A percentile compares a stretch with the other conserved stretches of the same genome.
These are phyloP conservation scores for Enteromius thamalakanensis DNA, from an alignment of 2,797 vertebrate species.

Conservation along the genomic window DNA sequence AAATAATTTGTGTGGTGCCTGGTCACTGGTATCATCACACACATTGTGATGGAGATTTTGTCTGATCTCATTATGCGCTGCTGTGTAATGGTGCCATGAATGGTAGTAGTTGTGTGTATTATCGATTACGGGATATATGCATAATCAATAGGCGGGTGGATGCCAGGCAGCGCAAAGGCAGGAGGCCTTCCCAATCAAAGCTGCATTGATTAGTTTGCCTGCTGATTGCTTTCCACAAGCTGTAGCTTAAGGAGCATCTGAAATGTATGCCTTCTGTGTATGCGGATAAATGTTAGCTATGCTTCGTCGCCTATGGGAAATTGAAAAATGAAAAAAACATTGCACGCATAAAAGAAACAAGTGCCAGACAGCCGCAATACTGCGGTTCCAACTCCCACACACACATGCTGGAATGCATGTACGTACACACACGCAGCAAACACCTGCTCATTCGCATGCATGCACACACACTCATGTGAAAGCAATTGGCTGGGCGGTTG, in stretches of 20 bases:
- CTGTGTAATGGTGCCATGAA: conserved; percentile 40
- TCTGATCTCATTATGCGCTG: conserved; percentile 18
- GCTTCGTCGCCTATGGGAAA: conserved; percentile 35
- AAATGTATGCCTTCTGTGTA: conserved; percentile 9
- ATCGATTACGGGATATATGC: conserved; percentile 51
- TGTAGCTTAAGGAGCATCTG: conserved; percentile 8
- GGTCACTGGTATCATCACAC: neutral
- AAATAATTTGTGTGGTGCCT: neutral
- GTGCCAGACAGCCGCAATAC: conserved; percentile 19
- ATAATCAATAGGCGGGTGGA: conserved; percentile 45
- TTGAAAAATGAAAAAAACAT: conserved; percentile 38
- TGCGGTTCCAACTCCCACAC: conserved; percentile 3
- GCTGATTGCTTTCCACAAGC: conserved; percentile 29
- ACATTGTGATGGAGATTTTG: conserved; percentile 12
- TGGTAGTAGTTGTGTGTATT: conserved; percentile 44
- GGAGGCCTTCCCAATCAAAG: conserved; percentile 55
- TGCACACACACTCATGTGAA: conserved; percentile 54
- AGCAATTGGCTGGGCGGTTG: conserved; percentile 42
- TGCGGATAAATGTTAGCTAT: conserved; percentile 13
- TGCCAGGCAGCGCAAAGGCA: conserved; percentile 13
- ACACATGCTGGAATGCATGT: conserved; percentile 46
- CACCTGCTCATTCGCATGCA: conserved; percentile 46
- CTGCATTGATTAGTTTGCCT: conserved; percentile 60
- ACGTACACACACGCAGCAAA: conserved; percentile 40
- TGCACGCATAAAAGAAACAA: conserved; percentile 21